A percentile compares a stretch with the other conserved stretches of the same genome.
These are phyloP conservation scores for Eupithecia subfuscata DNA, from an alignment of 2,888 invertebrate species.

Conservation along the genomic window DNA sequence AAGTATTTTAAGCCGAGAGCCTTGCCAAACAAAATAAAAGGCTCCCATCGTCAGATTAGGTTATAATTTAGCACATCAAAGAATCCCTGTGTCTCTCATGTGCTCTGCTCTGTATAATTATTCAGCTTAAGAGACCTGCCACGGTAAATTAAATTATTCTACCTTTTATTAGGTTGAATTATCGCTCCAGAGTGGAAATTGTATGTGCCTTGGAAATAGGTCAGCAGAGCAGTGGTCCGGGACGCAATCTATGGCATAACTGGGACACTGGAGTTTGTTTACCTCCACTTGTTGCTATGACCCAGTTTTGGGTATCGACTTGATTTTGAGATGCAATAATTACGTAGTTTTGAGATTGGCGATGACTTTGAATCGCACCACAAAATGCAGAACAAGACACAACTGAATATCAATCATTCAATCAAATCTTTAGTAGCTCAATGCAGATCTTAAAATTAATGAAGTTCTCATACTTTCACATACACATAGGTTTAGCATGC, in stretches of 20 bases:
- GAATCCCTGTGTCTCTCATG: background rate
- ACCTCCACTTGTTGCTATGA: conserved; percentile 45
- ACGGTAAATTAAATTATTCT: conserved; percentile 8
- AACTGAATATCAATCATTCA: background rate
- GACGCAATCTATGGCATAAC: conserved; percentile 48
- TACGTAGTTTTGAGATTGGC: background rate
- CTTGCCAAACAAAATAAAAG: background rate
- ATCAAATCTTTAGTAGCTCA: no score
- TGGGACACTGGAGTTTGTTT: conserved; percentile 36
- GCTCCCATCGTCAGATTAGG: background rate
- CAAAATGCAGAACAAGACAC: background rate
- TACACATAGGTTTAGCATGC: no score
- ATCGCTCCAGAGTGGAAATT: conserved; percentile 37
- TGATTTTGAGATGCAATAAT: conserved; percentile 18
- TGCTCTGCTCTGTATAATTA: background rate
- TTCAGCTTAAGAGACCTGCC: background rate
- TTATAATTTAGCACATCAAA: background rate
- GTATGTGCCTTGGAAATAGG: conserved; percentile 57
- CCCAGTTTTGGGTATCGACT: conserved; percentile 37
- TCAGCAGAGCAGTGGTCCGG: conserved; percentile 68
- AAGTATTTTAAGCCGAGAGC: background rate
- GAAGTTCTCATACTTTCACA: no score
- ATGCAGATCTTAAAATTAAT: no score
- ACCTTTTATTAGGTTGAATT: conserved; percentile 19
- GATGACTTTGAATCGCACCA: background rate